Conservation (phyloP, 2,797 vertebrate species). For the Aldrovandia affinis region DNA sequence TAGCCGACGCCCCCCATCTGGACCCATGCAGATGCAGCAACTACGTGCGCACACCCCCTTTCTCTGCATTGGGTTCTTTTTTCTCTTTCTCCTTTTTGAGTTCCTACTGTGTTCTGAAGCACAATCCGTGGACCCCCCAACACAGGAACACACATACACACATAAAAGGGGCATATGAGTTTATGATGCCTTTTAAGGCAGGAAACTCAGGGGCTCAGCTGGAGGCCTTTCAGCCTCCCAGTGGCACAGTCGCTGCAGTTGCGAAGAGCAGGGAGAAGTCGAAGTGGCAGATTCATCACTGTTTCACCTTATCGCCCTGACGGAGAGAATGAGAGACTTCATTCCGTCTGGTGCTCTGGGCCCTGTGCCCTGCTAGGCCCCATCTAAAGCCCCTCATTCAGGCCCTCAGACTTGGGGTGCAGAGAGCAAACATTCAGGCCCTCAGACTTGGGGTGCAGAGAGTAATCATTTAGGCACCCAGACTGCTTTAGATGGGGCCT, state of each 20-base stretch:
- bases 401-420: too few species aligned
- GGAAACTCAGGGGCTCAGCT: slow-evolving; percentile 90
- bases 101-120: slow-evolving; percentile 25
- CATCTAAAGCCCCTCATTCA: too few species aligned
- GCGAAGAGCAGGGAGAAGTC: too few species aligned
- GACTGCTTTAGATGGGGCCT: too few species aligned
- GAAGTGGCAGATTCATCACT: too few species aligned
- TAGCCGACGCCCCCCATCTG: not conserved
- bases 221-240: slow-evolving; percentile 98
- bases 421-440: slow-evolving; percentile 11
- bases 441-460: too few species aligned
- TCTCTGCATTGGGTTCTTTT: not conserved
- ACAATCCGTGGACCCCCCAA: slow-evolving; percentile 22
- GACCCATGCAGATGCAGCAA: not conserved
- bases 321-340: slow-evolving; percentile 74
- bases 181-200: slow-evolving; percentile 92
- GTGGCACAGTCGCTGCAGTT: slow-evolving; percentile 87
- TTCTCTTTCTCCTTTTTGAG: slow-evolving; percentile 10
- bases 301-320: slow-evolving; percentile 88
- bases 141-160: slow-evolving; percentile 2
- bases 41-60: not conserved
- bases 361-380: too few species aligned
- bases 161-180: slow-evolving; percentile 87
- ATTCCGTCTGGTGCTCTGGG: too few species aligned
- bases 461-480: too few species aligned